A percentile compares a stretch with the other conserved stretches of the same genome.
Conservation (phyloP, 1,140 invertebrate genomes). For the Matsumurasca onukii region DNA sequence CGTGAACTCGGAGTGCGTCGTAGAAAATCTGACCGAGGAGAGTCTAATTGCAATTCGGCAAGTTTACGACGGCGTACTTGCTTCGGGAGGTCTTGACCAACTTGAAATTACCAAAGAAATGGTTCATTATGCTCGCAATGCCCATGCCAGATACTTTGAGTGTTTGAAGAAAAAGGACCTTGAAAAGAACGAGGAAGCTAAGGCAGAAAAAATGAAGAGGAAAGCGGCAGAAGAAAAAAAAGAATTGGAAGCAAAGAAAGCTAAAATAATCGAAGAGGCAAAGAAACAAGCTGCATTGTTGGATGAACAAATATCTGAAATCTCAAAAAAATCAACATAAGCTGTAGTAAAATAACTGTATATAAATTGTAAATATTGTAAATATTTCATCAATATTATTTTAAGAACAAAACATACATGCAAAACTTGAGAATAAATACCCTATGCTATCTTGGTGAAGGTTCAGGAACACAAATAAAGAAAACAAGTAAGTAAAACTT, state of each 20-base stretch:
- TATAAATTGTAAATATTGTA: too few relatives aligned
- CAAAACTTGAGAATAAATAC: too few relatives aligned
- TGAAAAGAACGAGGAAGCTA: neutral
- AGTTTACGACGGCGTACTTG: neutral
- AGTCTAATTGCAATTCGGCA: neutral
- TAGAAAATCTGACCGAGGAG: neutral
- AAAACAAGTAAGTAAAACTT: too few relatives aligned
- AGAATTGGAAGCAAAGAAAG: conserved; percentile 1
- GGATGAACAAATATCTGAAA: neutral
- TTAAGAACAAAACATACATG: too few relatives aligned
- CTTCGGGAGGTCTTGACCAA: neutral
- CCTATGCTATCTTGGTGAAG: too few relatives aligned
- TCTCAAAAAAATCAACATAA: neutral
- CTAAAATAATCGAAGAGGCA: neutral
- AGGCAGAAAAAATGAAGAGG: neutral
- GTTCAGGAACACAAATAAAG: too few relatives aligned
- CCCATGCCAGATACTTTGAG: neutral
- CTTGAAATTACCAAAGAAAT: neutral
- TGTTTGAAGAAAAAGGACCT: neutral
- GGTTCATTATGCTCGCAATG: neutral
- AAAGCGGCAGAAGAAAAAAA: neutral
- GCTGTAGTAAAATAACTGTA: too few relatives aligned
- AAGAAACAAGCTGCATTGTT: neutral
- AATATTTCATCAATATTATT: too few relatives aligned
- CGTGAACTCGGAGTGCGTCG: neutral